Base-by-base conservation (phyloP, 2,888 invertebrate genomes). In the Marasmarcha lunaedactyla region DNA sequence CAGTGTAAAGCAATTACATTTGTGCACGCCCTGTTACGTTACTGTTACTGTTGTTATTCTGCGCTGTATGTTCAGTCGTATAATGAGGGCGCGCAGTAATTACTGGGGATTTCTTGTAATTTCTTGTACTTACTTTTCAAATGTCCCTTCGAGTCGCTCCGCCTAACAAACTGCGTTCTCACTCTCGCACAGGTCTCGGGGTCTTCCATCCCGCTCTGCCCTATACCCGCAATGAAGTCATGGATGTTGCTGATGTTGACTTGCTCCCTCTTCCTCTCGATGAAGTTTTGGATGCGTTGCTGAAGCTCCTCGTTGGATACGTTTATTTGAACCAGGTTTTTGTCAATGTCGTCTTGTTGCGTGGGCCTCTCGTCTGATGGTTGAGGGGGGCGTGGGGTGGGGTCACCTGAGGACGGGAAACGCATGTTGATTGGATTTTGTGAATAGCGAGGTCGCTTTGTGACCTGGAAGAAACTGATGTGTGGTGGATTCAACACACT, bases 81-180 rank as follows among this genome's bases (percentile, higher is more conserved):
- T n/a, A n/a, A n/a, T n/a, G n/a, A n/a, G n/a, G n/a, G n/a, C n/a
- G n/a, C n/a, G n/a, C n/a, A n/a, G n/a, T n/a, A n/a, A n/a, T n/a
- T n/a, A n/a, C n/a, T n/a, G n/a, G n/a, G n/a, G n/a, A n/a, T n/a
- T n/a, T n/a, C n/a, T n/a, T n/a, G n/a, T n/a, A n/a, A n/a, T n/a
- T n/a, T n/a, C n/a, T n/a, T n/a, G n/a, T n/a, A 60, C 63, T 61
- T 70, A 93, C 93, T 90, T 87, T 90, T 90, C 41, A 94, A 83
- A 71, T 93, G 94, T 47, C 93, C 90, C 59, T 90, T 92, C 0
- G 90, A 90, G 57, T 90, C 91, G 50, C 87, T 89, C 39, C 90
- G 84, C 47, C 87, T 89, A 2, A 89, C 81, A 43, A 93, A 86
- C 49, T 88, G 86, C 33, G 93, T 89, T 59, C 92, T 87, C 10